Conservation (phyloP, 2,888 invertebrate genomes). For the Tuberolachnus salignus region DNA sequence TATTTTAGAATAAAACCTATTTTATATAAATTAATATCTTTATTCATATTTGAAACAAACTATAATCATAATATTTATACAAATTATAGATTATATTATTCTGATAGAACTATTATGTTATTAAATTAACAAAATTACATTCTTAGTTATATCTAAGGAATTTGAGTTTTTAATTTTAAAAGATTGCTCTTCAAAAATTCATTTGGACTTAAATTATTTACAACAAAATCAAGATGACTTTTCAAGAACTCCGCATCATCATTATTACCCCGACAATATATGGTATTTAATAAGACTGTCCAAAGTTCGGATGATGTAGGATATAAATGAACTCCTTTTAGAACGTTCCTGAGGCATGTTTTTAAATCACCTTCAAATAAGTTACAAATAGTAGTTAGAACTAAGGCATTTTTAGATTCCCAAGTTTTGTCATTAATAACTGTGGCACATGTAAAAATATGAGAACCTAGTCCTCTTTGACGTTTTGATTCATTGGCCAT, state of each 20-base stretch:
- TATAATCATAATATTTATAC: no score
- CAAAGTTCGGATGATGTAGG: conserved; percentile 37
- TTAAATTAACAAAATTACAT: background rate
- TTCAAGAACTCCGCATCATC: conserved; percentile 16
- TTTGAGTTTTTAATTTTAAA: conserved; percentile 27
- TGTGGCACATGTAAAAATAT: conserved; percentile 29
- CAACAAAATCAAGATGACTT: conserved; percentile 24
- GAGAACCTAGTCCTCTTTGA: conserved; percentile 22
- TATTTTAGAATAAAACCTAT: no score
- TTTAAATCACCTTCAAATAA: conserved; percentile 46
- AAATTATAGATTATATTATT: no score
- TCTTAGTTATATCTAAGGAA: conserved; percentile 10
- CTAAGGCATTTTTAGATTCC: conserved; percentile 19
- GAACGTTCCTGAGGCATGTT: conserved; percentile 15
- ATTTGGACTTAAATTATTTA: conserved; percentile 33
- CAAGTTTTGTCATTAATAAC: conserved; percentile 9
- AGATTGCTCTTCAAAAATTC: conserved; percentile 36
- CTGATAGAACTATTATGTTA: background rate
- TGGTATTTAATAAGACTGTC: conserved; percentile 36
- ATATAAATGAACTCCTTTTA: conserved; percentile 40
- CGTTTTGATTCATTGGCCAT: conserved; percentile 40
- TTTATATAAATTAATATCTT: no score
- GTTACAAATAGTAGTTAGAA: conserved; percentile 36
- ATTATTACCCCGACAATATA: conserved; percentile 36
- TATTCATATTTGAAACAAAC: no score